Evolutionary conservation across 2,888 invertebrate species (phyloP), one percentile per base, ranked within the genome.

Genomic region (Muscina levida): DNA sequence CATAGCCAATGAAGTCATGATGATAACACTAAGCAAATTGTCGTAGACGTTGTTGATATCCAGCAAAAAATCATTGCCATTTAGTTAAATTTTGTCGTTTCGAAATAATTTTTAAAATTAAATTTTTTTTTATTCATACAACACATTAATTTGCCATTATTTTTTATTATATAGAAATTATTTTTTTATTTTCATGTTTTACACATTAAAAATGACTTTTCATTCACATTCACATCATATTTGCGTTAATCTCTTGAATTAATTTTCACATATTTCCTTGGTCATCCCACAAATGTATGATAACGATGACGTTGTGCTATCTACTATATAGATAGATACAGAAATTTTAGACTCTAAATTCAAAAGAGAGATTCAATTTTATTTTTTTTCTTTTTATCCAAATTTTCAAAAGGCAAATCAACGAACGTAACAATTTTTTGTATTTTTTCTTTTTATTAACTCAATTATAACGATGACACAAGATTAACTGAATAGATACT

Each of bases 1-100:
- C 87, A 90, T 89, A 82, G 89, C 87, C 78, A 90, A 85, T 71
- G 87, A 87, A 77, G 88, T 88, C 90, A 90, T 90, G 84, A 51
- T 13, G 37, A 53, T 31, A 62, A 62, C 42, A 44, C 51, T 53
- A 59, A 24, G 44, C 31, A 26, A 31, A 15, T 4, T 59, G 59
- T 37, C 31, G 57, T 4, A 19, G 19, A 2, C 42, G 42, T 1
- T 6, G 59, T 8, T 19, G 62, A 22, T 42, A 42, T 22, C 11
- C 42, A 22, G 22, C 24, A 26, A 13, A 2, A 31, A 31, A 31
- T 31, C 31, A 31, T 31, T 8, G 31, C 31, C 3, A 5, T 31
- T 31, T 8, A 31, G 31, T 31, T 8, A 31, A 31, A 31, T 31
- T 31, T 3, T 31, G 31, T 31, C 3, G 8, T 31, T 31, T 31